A percentile compares a stretch with the other conserved stretches of the same genome.
These are phyloP conservation scores for Sebastes steindachneri DNA, from an alignment of 2,797 vertebrate genomes.

Conservation along the genomic window DNA sequence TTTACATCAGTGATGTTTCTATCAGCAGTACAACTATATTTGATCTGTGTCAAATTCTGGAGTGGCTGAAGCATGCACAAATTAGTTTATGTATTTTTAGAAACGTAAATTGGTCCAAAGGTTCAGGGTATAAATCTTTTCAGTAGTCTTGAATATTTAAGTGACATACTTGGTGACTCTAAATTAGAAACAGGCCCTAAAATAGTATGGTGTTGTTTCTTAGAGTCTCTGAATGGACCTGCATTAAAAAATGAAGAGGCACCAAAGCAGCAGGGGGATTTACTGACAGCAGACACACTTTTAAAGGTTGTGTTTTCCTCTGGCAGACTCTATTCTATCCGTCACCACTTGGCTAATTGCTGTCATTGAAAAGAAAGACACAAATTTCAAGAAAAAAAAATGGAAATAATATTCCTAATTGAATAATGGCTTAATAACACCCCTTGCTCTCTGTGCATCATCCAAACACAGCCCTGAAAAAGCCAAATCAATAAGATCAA, in stretches of 20 bases:
- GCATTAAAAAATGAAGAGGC: conserved; percentile 31
- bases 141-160: conserved; percentile 29
- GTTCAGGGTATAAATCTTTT: conserved; percentile 22
- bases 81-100: conserved; percentile 36
- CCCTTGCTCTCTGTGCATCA: conserved; percentile 1
- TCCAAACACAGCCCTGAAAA: conserved; percentile 11
- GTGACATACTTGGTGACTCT: conserved; percentile 32
- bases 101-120: conserved; percentile 23
- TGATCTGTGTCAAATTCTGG: conserved; percentile 3
- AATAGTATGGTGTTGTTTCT: conserved; percentile 37
- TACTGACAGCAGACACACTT: conserved; percentile 55
- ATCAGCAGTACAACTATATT: neutral
- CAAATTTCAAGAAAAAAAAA: conserved; percentile 16
- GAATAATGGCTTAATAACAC: conserved; percentile 38
- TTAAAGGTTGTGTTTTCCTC: conserved; percentile 35
- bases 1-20: neutral
- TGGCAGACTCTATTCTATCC: conserved; percentile 31
- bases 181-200: conserved; percentile 41
- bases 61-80: neutral
- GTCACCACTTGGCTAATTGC: conserved; percentile 48
- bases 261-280: conserved; percentile 28
- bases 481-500: conserved; percentile 59
- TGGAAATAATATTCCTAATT: conserved; percentile 23
- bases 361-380: conserved; percentile 27
- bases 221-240: conserved; percentile 21